phyloP scores from a whole-genome alignment of 2,113 vertebrate species.

The Regulus satrapa region DNA sequence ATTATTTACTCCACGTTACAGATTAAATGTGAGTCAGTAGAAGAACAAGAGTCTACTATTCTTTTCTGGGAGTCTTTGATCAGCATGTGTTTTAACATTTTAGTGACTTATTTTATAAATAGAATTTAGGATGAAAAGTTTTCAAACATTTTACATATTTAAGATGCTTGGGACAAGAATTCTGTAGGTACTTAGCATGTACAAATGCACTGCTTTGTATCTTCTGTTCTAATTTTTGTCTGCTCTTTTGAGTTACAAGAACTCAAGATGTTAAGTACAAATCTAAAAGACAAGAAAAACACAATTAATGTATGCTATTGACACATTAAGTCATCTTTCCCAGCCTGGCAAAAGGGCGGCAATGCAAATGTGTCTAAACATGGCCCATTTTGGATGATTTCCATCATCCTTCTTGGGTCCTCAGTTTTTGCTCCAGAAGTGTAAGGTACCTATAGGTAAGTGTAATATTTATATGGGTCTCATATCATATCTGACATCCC shows the following conservation, averaged over 20 bases:
- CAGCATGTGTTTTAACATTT: slow-evolving; percentile 14
- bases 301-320: not conserved
- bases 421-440: not conserved
- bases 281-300: not conserved
- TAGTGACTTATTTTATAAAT: slow-evolving; percentile 34
- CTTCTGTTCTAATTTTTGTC: not conserved
- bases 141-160: not conserved
- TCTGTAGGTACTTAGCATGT: not conserved
- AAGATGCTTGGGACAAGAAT: not conserved
- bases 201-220: not conserved
- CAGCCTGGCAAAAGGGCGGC: not conserved
- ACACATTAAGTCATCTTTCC: not conserved
- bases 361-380: not conserved
- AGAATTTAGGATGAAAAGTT: not conserved
- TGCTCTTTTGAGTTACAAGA: not conserved
- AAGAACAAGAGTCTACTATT: not conserved
- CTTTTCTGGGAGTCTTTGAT: not conserved
- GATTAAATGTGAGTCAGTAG: not conserved
- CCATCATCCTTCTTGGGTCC: not conserved
- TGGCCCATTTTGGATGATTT: not conserved
- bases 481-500: not conserved
- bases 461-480: not conserved
- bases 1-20: not conserved
- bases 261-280: not conserved
- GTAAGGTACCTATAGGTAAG: no score